Evolutionary conservation across 2,888 invertebrate species (phyloP).

Genomic region (Hypercompe scribonia): DNA sequence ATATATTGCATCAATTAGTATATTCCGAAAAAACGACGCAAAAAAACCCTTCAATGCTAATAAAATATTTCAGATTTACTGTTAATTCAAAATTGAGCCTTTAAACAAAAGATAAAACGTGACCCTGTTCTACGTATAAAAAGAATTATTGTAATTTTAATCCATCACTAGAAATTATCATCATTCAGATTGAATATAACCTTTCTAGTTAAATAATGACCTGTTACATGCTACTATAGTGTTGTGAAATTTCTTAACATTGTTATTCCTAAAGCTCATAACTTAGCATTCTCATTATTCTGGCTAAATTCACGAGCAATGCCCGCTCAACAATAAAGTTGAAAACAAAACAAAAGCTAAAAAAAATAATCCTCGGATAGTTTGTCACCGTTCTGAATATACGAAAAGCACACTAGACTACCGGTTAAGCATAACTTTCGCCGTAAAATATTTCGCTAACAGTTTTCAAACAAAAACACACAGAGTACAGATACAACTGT

Average conservation of each 20-base stretch:
- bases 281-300: neutral
- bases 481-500: conserved; percentile 57
- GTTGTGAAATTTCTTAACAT: neutral
- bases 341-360: conserved; percentile 26
- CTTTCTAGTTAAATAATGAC: neutral
- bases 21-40: neutral
- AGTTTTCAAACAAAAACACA: conserved; percentile 44
- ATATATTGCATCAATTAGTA: neutral
- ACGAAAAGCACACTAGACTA: conserved; percentile 28
- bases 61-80: no score
- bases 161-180: no score
- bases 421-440: conserved; percentile 58
- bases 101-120: no score
- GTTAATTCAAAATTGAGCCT: no score
- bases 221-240: neutral
- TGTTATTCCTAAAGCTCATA: neutral
- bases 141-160: no score
- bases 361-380: conserved; percentile 43
- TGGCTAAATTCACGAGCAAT: neutral
- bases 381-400: conserved; percentile 46
- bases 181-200: no score
- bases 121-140: no score
- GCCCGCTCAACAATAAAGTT: conserved; percentile 8
- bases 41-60: neutral
- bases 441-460: conserved; percentile 63